Base-by-base conservation (phyloP, 1,140 invertebrate species). In the Drosophila kikkawai region DNA sequence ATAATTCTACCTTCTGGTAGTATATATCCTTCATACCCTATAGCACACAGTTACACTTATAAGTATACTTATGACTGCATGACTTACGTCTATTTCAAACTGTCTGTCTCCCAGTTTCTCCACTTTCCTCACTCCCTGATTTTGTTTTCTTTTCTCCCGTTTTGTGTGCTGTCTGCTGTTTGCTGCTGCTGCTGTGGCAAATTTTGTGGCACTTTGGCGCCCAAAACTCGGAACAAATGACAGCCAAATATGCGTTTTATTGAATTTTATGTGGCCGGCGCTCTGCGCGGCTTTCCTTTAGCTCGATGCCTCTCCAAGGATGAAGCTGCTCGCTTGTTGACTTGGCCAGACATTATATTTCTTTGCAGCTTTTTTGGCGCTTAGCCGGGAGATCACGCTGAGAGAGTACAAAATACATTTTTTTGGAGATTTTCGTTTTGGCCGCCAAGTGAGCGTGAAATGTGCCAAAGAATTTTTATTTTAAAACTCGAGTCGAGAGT, bases 201-300 rank as follows among this genome's bases (percentile, higher is more conserved):
- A 75, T 88, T 90, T 88, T 84, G 85, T 85, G 85, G 85, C 78
- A 73, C 85, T 90, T 88, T 84, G 85, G 85, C 80, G 84, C 78
- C 74, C 84, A 88, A 85, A 81, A 84, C 84, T 88, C 85, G 85
- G 74, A 84, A 76, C 85, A 81, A 88, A 88, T 88, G 80, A 90
- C 85, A 90, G 74, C 85, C 85, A 88, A 90, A 88, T 88, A 88
- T 88, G 85, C 85, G 85, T 90, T 88, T 88, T 88, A 88, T 90
- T 90, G 85, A 90, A 90, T 90, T 84, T 90, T 90, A 90, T 84
- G 81, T 82, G 70, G 67, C 51, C 50, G 66, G 48, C 78, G 68
- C 82, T 67, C 64, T 69, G 22, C 53, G 5, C 22, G 13, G 29
- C 48, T 61, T 39, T 71, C 57, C 48, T 70, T 53, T 53, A 19